phyloP scores from a whole-genome alignment of 2,888 invertebrate genomes.

The Melinopterus prodromus region DNA sequence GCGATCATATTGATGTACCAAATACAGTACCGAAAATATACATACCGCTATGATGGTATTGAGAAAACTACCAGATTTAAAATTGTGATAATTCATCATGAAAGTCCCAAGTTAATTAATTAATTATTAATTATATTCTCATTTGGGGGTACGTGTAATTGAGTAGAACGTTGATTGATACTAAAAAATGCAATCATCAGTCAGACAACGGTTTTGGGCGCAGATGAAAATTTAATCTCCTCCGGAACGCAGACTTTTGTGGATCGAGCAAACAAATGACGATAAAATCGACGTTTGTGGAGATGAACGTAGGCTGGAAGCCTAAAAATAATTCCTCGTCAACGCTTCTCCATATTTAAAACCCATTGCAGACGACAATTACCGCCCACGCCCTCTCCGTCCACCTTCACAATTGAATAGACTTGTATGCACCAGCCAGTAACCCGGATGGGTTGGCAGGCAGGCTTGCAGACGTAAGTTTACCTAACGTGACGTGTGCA shows the following conservation, averaged over 20 bases:
- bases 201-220: neutral
- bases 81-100: too few relatives aligned
- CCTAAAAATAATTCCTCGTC: neutral
- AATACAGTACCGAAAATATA: too few relatives aligned
- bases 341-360: neutral
- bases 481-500: constrained; percentile 45
- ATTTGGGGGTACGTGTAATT: neutral
- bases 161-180: neutral
- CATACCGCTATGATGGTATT: too few relatives aligned
- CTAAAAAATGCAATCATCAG: neutral
- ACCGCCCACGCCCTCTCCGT: neutral
- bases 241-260: neutral
- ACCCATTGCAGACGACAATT: neutral
- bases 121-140: too few relatives aligned
- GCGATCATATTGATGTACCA: too few relatives aligned
- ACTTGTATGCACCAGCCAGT: neutral
- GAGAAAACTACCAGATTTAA: too few relatives aligned
- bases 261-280: neutral
- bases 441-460: neutral
- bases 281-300: too few relatives aligned
- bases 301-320: neutral
- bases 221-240: neutral
- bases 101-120: too few relatives aligned
- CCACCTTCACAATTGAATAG: constrained; percentile 11
- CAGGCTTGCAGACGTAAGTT: constrained; percentile 26